Base-by-base conservation (phyloP, 1,140 invertebrate genomes). In the Micrasema longulum region DNA sequence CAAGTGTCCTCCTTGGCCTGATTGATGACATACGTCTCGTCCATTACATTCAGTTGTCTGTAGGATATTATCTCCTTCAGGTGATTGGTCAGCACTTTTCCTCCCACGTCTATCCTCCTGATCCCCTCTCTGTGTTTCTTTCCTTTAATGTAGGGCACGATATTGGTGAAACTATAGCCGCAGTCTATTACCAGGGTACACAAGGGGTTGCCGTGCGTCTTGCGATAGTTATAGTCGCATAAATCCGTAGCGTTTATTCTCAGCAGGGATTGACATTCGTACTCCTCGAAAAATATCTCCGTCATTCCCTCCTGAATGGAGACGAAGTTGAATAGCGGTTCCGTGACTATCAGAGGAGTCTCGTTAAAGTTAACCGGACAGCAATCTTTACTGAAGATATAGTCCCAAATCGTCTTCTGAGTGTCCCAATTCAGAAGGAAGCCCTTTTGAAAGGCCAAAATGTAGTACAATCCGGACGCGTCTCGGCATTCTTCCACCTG, bases 1-100 rank as follows among this genome's bases (percentile, higher is more conserved):
- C 97, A 99, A 0, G 93, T 90, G 82, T 99, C 97, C 85, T 99
- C 98, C 82, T 99, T 99, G 0, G 95, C 92, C 85, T 99, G 97
- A 84, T 99, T 99, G 9, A 99, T 97, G 0, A 99, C 96, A 84
- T 96, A 97, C 0, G 97, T 99, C 84, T 99, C 98, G 81, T 99
- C 97, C 94, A 99, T 97, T 0, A 99, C 97, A 87, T 99, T 95
- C 14, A 99, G 84, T 78, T 99, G 97, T 38, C 97, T 88, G 80
- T 98, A 99, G 0, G 97, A 99, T 71, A 99, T 93, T 9, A 99
- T 91, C 83, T 99, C 98, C 81, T 99, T 99, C 36, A 99, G 84
- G 84, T 99, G 95, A 87, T 99, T 99, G 0, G 98, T 99, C 52
- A 99, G 82, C 4, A 97, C 87, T 86, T 99, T 99, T 0, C 98